Conservation (phyloP, 1,140 invertebrate species). For the Phortica variegata region DNA sequence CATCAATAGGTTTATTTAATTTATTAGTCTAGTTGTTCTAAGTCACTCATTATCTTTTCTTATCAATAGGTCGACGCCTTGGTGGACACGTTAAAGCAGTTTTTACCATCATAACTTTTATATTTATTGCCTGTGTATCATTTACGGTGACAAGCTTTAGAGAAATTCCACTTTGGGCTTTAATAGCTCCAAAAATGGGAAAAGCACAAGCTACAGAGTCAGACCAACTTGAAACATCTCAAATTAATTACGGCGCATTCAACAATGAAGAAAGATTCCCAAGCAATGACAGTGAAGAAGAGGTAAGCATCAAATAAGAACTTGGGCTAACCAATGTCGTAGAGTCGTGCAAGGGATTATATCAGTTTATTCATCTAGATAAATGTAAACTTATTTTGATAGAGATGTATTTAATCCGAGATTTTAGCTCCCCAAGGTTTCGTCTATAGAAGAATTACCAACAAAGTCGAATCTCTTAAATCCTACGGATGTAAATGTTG, state of each 20-base stretch:
- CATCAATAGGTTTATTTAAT: slow-evolving; percentile 65
- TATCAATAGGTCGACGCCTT: slow-evolving; percentile 59
- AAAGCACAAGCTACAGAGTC: slow-evolving; percentile 12
- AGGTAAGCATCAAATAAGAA: too few species aligned
- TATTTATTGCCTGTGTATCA: slow-evolving; percentile 79
- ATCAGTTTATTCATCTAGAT: too few species aligned
- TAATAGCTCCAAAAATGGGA: slow-evolving; percentile 31
- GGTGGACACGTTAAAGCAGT: slow-evolving; percentile 89
- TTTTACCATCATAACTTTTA: slow-evolving; percentile 83
- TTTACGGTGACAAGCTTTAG: slow-evolving; percentile 83
- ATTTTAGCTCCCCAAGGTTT: too few species aligned
- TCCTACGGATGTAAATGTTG: slow-evolving; percentile 13
- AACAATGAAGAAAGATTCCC: slow-evolving; percentile 14
- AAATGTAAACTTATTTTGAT: too few species aligned
- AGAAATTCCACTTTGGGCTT: slow-evolving; percentile 75
- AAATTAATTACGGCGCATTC: slow-evolving; percentile 30
- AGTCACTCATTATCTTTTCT: neutral
- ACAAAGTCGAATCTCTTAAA: slow-evolving; percentile 5
- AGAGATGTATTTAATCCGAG: too few species aligned
- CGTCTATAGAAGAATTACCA: too few species aligned
- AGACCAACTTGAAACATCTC: slow-evolving; percentile 4
- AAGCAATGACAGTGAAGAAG: neutral
- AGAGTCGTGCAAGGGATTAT: too few species aligned
- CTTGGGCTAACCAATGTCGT: too few species aligned
- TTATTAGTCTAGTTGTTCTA: neutral